These are phyloP conservation scores for Glaucopsyche alexis DNA, from an alignment of 2,888 invertebrate species.

Conservation along the genomic window DNA sequence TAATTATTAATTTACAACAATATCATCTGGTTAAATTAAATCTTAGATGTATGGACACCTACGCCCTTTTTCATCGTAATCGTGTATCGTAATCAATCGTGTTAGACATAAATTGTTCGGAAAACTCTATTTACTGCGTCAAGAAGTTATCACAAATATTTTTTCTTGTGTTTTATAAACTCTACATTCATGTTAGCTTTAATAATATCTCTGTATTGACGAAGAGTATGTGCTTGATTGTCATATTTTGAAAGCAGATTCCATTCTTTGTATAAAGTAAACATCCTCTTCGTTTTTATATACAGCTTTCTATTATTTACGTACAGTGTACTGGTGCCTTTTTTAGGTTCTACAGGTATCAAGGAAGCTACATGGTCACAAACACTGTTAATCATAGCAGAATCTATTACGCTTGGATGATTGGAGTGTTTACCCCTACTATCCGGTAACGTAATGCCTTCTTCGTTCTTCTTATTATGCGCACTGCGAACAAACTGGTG, in stretches of 20 bases:
- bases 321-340: neutral
- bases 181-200: neutral
- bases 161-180: neutral
- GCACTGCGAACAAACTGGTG: slow-evolving; percentile 10
- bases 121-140: too few species aligned
- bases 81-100: too few species aligned
- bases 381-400: neutral
- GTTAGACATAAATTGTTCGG: too few species aligned
- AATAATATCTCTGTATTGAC: slow-evolving; percentile 1
- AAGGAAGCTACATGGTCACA: slow-evolving; percentile 9
- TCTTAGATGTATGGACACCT: too few species aligned
- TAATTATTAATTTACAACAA: too few species aligned
- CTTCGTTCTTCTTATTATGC: neutral
- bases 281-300: neutral
- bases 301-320: neutral
- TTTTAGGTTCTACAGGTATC: neutral
- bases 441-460: neutral
- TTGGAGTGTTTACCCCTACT: neutral
- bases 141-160: too few species aligned
- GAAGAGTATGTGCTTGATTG: neutral
- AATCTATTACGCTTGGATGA: neutral
- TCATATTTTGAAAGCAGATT: slow-evolving; percentile 8
- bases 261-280: slow-evolving; percentile 9
- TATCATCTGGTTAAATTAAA: too few species aligned
- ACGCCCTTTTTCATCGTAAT: too few species aligned